Base-by-base conservation (phyloP, 1,140 invertebrate species). In the Palaemon carinicauda region DNA sequence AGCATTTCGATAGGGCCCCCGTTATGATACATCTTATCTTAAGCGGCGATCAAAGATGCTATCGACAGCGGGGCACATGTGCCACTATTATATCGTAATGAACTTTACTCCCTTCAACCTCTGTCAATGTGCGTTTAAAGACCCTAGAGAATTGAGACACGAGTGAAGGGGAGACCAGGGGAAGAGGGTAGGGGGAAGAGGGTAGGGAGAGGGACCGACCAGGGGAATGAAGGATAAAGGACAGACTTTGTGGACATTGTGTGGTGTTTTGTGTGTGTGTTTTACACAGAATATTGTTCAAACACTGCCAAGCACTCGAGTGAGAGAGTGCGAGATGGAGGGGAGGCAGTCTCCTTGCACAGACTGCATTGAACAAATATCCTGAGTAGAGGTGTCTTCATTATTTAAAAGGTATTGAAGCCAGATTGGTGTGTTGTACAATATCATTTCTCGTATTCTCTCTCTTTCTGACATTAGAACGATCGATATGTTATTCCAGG, bases 91-190 rank as follows among this genome's bases (percentile, higher is more conserved):
- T 79, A 17, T 65, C 54, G 77, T 86, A 86, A 86, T 86, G 83
- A 86, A 86, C 75, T 86, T 86, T 86, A 60, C 52, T 51, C 83
- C 77, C 53, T 51, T 29, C 29, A 79, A 56, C 83, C 83, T 79
- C 51, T 86, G 83, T 86, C 83, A 79, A 86, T 86, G 83, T 21
- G 77, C 79, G 83, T 86, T 86, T 86, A 86, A 86, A 86, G 83
- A 86, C 73, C 82, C 52, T 5, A 31, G 80, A 50, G 24, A 60
- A 24, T 27, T 15, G 27, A 24, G 82, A 54, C 5, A 41, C 15
- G 82, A 53, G 51, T 21, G 51, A n/a, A 19, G 7, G 80, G 80
- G 50, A n/a, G n/a, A n/a, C n/a, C n/a, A n/a, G n/a, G n/a, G n/a
- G n/a, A n/a, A n/a, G 65, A 27, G 1, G 80, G 69, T 15, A 19